phyloP scores from a whole-genome alignment of 2,797 vertebrate species.

The Tadarida brasiliensis region DNA sequence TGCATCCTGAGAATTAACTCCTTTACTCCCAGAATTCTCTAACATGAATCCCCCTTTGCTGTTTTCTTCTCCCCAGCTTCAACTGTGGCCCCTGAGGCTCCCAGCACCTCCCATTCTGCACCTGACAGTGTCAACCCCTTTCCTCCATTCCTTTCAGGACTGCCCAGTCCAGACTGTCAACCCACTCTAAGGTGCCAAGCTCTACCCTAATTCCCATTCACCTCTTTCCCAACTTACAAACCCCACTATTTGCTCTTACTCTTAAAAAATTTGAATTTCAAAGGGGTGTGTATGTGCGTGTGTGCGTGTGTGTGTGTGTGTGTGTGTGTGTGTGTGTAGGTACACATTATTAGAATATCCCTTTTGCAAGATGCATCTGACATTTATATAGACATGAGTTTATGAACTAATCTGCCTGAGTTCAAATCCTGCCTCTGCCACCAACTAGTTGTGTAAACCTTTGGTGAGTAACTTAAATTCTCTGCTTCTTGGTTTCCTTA shows the following conservation, averaged over 20 bases:
- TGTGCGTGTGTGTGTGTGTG: neutral
- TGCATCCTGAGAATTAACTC: neutral
- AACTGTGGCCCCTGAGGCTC: neutral
- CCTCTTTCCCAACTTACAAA: neutral
- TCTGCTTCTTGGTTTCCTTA: slow-evolving; percentile 38
- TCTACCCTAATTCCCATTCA: neutral
- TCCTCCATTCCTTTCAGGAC: neutral
- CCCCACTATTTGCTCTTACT: neutral
- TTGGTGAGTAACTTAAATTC: neutral
- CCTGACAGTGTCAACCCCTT: neutral
- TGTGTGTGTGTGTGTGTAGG: neutral
- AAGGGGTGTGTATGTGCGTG: neutral
- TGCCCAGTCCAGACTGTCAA: neutral
- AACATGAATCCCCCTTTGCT: neutral
- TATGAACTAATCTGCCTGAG: neutral
- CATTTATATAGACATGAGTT: neutral
- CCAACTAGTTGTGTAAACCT: neutral
- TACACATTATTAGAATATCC: slow-evolving; percentile 5
- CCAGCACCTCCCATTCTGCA: neutral
- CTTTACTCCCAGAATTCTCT: neutral
- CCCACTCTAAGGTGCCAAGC: neutral
- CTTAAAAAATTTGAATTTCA: neutral
- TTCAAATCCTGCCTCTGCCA: slow-evolving; percentile 12
- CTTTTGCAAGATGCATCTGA: neutral
- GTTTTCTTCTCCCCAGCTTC: neutral